Evolutionary conservation across 2,888 invertebrate genomes (phyloP), one percentile per base, ranked within the genome.

Genomic region (Pilophorus perplexus): DNA sequence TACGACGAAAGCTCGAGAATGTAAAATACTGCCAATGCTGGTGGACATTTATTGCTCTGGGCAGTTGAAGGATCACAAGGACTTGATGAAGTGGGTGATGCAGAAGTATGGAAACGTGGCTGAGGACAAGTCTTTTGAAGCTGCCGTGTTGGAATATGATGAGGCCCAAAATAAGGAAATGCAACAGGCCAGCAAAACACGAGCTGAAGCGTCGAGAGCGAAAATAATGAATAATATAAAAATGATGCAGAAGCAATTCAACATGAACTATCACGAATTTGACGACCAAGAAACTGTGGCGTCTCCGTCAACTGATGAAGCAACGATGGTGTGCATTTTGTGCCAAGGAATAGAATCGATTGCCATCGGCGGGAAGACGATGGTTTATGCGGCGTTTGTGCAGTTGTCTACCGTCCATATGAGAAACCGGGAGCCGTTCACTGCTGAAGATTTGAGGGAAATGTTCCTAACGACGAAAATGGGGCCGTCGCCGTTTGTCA

Each of bases 161-260:
- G 23, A 3, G 4, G 14, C 10, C 25, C 25, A n/a, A 5, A 20
- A 23, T 1, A 44, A 25, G 3, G 27, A 18, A 27, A n/a, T 23
- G 16, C 1, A 2, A 8, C 1, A 10, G 23, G 12, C 10, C n/a
- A 60, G 27, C 25, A 38, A 22, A 0, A 88, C 88, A 73, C 77
- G 92, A 74, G 96, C 95, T 0, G 92, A 92, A 1, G 88, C 90
- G 72, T 83, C 90, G n/a, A 83, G 94, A n/a, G 89, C 88, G 0
- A 89, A 89, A 73, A 83, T 97, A 33, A 89, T 97, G 89, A 93
- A 90, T 0, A 93, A 95, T 77, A 97, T 98, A 90, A 85, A 88
- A 40, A 86, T 86, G 1, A 89, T 91, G 80, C 97, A 97, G 79
- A 90, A 90, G 73, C 89, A 85, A 75, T 98, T 98, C 80, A 85